Evolutionary conservation across 2,113 vertebrate species (phyloP).

Genomic region (Xyliphius kryptos): DNA sequence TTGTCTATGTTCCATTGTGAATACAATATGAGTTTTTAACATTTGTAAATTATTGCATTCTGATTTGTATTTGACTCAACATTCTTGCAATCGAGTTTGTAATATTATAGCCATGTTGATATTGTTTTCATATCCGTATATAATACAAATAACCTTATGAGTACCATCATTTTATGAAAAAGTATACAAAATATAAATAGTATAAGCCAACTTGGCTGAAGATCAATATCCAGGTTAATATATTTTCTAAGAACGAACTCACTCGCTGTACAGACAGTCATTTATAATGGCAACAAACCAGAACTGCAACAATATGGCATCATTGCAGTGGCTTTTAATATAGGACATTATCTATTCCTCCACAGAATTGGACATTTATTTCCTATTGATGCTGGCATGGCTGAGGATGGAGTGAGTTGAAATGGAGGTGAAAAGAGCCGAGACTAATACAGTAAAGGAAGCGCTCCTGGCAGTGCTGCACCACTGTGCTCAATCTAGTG

Average conservation of each 20-base stretch:
- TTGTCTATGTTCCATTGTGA: no score
- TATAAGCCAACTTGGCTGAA: no score
- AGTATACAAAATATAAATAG: no score
- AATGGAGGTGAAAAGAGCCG: constrained; percentile 2
- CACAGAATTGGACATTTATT: constrained; percentile 18
- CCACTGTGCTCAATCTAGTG: neutral
- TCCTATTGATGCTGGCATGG: constrained; percentile 9
- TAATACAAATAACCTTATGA: no score
- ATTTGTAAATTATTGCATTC: no score
- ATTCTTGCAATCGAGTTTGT: no score
- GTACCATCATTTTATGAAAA: constrained; percentile 27
- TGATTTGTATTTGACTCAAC: no score
- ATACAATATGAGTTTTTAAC: no score
- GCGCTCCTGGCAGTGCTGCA: no score
- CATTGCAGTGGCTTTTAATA: constrained; percentile 25
- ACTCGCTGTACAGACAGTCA: constrained; percentile 12
- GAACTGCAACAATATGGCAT: constrained; percentile 19
- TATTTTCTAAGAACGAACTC: constrained; percentile 13
- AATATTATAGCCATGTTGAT: no score
- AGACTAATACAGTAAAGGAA: neutral
- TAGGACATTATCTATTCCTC: constrained; percentile 27
- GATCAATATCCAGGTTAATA: constrained; percentile 32
- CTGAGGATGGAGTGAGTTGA: neutral
- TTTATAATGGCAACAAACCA: constrained; percentile 27
- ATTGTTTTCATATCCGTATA: no score